These are phyloP conservation scores for Eucidaris tribuloides DNA, from an alignment of 35 echinoderm and acorn worm genomes.

Conservation along the genomic window DNA sequence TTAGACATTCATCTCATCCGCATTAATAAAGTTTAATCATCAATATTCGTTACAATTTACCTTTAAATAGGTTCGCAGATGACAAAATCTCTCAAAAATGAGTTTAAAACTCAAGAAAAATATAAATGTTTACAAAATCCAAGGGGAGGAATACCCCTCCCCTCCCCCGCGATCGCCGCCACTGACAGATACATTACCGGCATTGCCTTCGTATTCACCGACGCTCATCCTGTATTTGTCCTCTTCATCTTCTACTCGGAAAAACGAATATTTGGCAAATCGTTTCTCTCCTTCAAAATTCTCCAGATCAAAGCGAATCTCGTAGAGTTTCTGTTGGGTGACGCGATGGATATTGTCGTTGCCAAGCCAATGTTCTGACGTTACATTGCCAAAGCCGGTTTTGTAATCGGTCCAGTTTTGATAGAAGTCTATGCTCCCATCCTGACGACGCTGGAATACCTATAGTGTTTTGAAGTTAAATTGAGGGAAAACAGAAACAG, in stretches of 20 bases:
- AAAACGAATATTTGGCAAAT: conserved; percentile 33
- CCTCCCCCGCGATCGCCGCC: too few species aligned
- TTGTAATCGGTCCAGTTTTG: conserved; percentile 38
- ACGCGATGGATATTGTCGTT: conserved; percentile 42
- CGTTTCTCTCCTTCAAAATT: conserved; percentile 11
- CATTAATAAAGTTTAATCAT: too few species aligned
- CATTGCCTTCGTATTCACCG: conserved; percentile 47
- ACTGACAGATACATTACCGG: conserved; percentile 34
- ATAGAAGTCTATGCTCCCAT: conserved; percentile 18
- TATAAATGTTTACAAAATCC: too few species aligned
- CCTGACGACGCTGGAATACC: conserved; percentile 53
- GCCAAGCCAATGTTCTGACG: conserved; percentile 48
- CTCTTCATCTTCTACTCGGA: conserved; percentile 30
- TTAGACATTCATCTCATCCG: too few species aligned
- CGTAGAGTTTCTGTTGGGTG: conserved; percentile 22
- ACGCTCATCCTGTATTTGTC: conserved; percentile 36
- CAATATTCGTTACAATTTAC: too few species aligned
- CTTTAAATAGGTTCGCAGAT: too few species aligned
- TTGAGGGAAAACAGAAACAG: not conserved
- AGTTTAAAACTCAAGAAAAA: too few species aligned
- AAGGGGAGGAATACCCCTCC: too few species aligned
- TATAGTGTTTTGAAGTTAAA: not conserved
- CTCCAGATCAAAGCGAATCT: conserved; percentile 36
- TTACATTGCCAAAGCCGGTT: conserved; percentile 38
- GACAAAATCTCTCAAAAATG: too few species aligned